phyloP scores from a whole-genome alignment of 2,888 invertebrate genomes.

The Polyommatus icarus region DNA sequence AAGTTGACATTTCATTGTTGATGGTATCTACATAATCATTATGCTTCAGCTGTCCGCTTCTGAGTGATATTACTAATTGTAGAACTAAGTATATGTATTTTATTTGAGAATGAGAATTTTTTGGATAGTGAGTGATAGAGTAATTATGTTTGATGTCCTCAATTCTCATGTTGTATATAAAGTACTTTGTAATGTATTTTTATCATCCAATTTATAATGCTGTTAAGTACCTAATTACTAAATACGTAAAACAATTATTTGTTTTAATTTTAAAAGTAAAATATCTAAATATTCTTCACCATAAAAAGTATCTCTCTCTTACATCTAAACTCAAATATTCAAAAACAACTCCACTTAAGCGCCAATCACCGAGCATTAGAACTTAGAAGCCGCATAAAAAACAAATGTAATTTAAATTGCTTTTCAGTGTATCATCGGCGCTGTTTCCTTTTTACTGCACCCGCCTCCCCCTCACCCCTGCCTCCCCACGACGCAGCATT shows the following conservation, averaged over 20 bases:
- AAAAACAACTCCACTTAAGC: not conserved
- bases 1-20: conserved; percentile 71
- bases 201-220: too few relatives aligned
- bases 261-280: too few relatives aligned
- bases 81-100: too few relatives aligned
- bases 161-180: too few relatives aligned
- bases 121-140: not conserved
- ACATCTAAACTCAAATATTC: too few relatives aligned
- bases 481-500: conserved; percentile 74
- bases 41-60: conserved; percentile 12
- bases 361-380: conserved; percentile 29
- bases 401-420: conserved; percentile 57
- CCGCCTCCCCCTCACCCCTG: conserved; percentile 47
- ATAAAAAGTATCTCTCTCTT: too few relatives aligned
- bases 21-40: conserved; percentile 63
- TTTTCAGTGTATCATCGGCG: conserved; percentile 68
- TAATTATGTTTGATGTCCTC: too few relatives aligned
- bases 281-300: too few relatives aligned
- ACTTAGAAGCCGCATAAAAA: conserved; percentile 44
- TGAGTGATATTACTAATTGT: not conserved
- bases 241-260: too few relatives aligned
- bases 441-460: conserved; percentile 66
- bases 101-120: not conserved
- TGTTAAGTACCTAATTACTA: too few relatives aligned
- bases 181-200: too few relatives aligned